Evolutionary conservation across 2,888 invertebrate species (phyloP).

Genomic region (Aphodius sticticus): DNA sequence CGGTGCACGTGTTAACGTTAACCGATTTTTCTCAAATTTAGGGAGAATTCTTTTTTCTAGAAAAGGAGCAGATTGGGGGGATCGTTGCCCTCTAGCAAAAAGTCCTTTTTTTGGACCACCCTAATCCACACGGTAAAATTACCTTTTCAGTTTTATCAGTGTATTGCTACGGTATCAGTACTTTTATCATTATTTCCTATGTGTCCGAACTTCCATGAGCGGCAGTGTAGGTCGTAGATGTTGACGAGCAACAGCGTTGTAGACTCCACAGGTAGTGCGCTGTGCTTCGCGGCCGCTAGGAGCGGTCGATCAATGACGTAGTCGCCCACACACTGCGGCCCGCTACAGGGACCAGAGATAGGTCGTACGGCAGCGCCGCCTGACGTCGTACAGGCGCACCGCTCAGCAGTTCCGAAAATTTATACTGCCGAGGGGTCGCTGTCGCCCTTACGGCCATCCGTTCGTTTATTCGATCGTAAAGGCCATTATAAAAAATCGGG

Average conservation of each 20-base stretch:
- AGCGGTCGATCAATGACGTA: constrained; percentile 53
- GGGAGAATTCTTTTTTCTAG: no score
- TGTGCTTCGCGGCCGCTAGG: constrained; percentile 34
- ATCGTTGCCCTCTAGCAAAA: no score
- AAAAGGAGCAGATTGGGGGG: no score
- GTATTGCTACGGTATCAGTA: no score
- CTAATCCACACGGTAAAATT: no score
- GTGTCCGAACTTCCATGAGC: no score
- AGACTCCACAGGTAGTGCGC: constrained; percentile 44
- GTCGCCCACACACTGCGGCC: constrained; percentile 56
- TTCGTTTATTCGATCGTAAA: constrained; percentile 12
- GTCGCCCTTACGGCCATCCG: neutral
- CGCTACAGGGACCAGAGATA: constrained; percentile 39
- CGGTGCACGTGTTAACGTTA: no score
- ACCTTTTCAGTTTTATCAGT: no score
- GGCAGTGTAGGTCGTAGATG: no score
- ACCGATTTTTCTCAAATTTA: no score
- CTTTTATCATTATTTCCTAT: no score
- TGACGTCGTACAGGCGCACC: constrained; percentile 36
- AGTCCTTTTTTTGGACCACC: no score
- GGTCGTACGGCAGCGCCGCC: constrained; percentile 38
- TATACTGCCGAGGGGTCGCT: neutral
- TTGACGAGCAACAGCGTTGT: constrained; percentile 42
- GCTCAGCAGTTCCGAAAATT: constrained; percentile 15
- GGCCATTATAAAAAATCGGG: constrained; percentile 9